phyloP scores from a whole-genome alignment of 2,797 vertebrate species.

The Sternotherus odoratus region DNA sequence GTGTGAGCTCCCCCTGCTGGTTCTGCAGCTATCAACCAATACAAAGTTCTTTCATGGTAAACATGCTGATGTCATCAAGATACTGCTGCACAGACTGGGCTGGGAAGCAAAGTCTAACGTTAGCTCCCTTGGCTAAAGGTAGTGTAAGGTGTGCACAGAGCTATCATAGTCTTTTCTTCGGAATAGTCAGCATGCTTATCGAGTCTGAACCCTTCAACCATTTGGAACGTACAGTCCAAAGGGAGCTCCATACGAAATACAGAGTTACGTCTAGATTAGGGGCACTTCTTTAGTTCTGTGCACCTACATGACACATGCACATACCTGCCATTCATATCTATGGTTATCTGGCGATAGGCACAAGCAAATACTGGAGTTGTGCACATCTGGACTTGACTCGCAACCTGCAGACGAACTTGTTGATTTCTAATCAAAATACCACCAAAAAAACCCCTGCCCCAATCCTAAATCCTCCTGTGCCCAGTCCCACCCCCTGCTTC shows the following conservation, averaged over 20 bases:
- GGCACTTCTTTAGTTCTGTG: not conserved
- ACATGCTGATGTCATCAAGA: not conserved
- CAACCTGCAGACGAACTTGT: not conserved
- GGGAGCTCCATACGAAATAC: not conserved
- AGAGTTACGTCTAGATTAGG: rapidly evolving
- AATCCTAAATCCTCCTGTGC: not conserved
- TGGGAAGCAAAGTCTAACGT: rapidly evolving
- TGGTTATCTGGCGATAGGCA: not conserved
- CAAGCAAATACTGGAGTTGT: not conserved
- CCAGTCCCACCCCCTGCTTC: rapidly evolving
- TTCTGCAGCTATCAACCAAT: not conserved
- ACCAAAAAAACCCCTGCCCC: not conserved
- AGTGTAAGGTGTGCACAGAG: not conserved
- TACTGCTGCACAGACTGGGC: not conserved
- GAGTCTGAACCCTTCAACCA: not conserved
- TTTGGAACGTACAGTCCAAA: not conserved
- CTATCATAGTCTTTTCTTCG: not conserved
- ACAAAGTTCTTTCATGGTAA: not conserved
- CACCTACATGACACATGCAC: not conserved
- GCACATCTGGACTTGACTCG: not conserved
- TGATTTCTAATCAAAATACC: not conserved
- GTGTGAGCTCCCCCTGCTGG: not conserved
- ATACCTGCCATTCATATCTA: not conserved
- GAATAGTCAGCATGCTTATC: not conserved
- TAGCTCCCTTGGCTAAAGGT: not conserved